Percentiles rank a stretch among this genome's conserved stretches.
Evolutionary conservation across 2,797 vertebrate genomes (phyloP).

Genomic region (Psittacula derbiana): DNA sequence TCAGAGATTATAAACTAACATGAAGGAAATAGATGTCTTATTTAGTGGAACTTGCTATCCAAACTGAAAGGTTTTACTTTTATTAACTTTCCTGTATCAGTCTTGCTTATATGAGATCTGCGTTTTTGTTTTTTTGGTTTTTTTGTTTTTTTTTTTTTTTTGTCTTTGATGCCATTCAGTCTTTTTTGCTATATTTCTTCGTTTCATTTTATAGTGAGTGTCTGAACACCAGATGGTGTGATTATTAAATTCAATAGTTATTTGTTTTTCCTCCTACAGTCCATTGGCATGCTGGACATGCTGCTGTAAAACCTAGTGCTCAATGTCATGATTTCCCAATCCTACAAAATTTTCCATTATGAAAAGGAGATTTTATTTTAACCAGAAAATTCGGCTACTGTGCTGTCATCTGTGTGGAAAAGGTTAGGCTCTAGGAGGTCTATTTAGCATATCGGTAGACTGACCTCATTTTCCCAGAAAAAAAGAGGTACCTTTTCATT

Average conservation of each 20-base stretch:
- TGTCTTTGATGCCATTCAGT: not conserved
- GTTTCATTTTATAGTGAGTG: not conserved
- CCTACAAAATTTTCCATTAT: not conserved
- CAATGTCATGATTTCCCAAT: not conserved
- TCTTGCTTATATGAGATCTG: not conserved
- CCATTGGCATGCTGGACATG: not conserved
- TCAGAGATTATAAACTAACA: not conserved
- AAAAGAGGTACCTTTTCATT: not conserved
- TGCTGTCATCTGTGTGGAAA: not conserved
- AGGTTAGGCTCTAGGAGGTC: not conserved
- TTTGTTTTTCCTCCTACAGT: not conserved
- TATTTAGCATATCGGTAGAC: not conserved
- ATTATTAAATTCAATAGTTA: constrained; percentile 21
- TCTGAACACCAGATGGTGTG: not conserved
- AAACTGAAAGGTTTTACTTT: not conserved
- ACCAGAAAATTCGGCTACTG: not conserved
- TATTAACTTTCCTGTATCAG: not conserved
- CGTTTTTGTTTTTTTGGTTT: not conserved
- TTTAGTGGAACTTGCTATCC: not conserved
- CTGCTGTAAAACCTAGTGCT: not conserved
- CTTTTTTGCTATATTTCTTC: not conserved
- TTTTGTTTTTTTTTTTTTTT: not conserved
- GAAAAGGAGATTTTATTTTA: not conserved
- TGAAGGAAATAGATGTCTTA: not conserved
- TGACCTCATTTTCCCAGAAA: not conserved